Base-by-base conservation (phyloP, 2,888 invertebrate genomes). In the Harpalus rubripes region DNA sequence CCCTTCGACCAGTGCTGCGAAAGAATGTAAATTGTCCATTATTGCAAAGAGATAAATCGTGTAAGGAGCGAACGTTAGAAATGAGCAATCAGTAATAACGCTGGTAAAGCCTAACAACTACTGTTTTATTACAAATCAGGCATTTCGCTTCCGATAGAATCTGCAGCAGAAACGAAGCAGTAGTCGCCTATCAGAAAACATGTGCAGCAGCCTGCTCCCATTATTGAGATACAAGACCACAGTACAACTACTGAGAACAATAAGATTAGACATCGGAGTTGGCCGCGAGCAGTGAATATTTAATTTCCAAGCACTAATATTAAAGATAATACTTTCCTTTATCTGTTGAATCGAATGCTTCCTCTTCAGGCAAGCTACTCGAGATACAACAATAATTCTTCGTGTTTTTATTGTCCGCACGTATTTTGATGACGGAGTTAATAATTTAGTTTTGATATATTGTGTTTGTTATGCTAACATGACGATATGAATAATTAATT, bases 231-330 rank as follows among this genome's bases (percentile, higher is more conserved):
- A 79, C 79, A 79, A 79, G 79, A n/a, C 26, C 59, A 79, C n/a
- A 79, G 10, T 10, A 72, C 52, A 68, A 68, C 39, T 68, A 32
- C 72, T 12, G 18, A 76, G 76, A 84, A 84, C 74, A 84, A 84
- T 84, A 76, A 84, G 83, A 76, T 84, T 76, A 84, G 76, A 76
- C 74, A 72, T 68, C 74, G 18, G 39, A 63, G 44, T 63, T 74
- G 61, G 41, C 44, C 76, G 44, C 32, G 12, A 18, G 83, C 83
- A 18, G 15, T 84, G 83, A 84, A 84, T 84, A 84, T 84, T 74
- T 84, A 84, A 84, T 84, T 84, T 63, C 63, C 10, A 32, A 74
- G 83, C 83, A 59, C 83, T 74, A 74, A 76, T 84, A 82, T 82
- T 82, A 72, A 84, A 84, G 83, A 84, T 82, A 82, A 65, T 72